A percentile compares a stretch with the other conserved stretches of the same genome.
phyloP scores from a whole-genome alignment of 2,888 invertebrate genomes.

The Ellobium chinense region DNA sequence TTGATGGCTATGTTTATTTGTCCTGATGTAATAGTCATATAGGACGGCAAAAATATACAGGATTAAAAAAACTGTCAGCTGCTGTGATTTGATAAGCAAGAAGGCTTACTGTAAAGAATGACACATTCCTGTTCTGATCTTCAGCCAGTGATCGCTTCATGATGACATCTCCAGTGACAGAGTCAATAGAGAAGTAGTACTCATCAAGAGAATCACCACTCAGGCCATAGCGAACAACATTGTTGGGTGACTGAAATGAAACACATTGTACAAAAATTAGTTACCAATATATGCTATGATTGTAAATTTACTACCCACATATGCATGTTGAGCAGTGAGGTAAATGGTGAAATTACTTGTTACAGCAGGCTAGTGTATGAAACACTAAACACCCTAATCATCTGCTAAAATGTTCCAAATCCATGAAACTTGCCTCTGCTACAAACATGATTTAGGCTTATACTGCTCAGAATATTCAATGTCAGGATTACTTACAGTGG shows the following conservation, averaged over 20 bases:
- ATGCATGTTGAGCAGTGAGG: neutral
- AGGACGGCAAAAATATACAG: too few species aligned
- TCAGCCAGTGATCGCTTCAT: conserved; percentile 43
- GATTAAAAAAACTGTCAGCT: too few species aligned
- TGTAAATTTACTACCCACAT: neutral
- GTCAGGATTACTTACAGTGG: conserved; percentile 54
- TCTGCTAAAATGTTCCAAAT: too few species aligned
- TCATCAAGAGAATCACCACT: conserved; percentile 57
- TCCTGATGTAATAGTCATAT: too few species aligned
- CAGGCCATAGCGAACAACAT: conserved; percentile 65
- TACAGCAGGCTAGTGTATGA: too few species aligned
- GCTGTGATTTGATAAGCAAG: too few species aligned
- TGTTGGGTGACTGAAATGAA: conserved; percentile 67
- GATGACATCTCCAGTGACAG: conserved; percentile 56
- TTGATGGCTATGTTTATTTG: too few species aligned
- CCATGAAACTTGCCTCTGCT: too few species aligned
- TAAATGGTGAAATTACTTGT: too few species aligned
- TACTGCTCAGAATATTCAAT: too few species aligned
- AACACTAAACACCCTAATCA: too few species aligned
- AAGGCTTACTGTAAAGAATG: conserved; percentile 53
- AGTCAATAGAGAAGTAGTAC: conserved; percentile 69
- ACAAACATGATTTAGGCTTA: too few species aligned
- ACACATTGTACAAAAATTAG: neutral
- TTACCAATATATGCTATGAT: neutral
- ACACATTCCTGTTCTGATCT: conserved; percentile 25